Evolutionary conservation across 2,888 invertebrate genomes (phyloP).

Genomic region (Spatulosminthurus flaviceps): DNA sequence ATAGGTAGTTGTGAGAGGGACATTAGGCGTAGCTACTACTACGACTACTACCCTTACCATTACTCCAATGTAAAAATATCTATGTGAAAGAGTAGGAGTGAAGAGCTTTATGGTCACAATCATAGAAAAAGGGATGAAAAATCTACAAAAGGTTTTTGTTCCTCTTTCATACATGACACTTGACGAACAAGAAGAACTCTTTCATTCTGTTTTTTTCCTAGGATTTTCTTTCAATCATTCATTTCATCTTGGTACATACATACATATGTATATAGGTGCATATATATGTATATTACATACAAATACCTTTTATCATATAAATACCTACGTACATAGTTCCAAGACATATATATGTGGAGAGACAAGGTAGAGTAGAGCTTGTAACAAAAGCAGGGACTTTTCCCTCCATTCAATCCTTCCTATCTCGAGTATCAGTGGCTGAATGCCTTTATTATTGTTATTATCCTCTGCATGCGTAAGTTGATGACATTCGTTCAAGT

Average conservation of each 20-base stretch:
- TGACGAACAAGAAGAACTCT: conserved; percentile 50
- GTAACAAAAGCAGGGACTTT: neutral
- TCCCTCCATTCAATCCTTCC: neutral
- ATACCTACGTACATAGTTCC: too few species aligned
- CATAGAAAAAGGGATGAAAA: conserved; percentile 26
- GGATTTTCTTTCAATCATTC: conserved; percentile 34
- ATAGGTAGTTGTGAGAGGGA: neutral
- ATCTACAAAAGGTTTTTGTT: conserved; percentile 50
- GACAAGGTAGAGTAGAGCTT: too few species aligned
- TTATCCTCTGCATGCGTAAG: neutral
- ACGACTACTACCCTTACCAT: too few species aligned
- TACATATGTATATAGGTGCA: too few species aligned
- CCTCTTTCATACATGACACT: conserved; percentile 52
- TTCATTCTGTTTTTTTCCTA: conserved; percentile 45
- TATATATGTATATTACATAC: too few species aligned
- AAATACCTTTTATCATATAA: too few species aligned
- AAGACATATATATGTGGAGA: too few species aligned
- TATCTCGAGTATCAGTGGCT: neutral
- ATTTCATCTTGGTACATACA: neutral
- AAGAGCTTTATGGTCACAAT: conserved; percentile 11
- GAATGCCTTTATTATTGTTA: conserved; percentile 3
- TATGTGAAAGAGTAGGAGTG: neutral
- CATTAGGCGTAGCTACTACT: too few species aligned
- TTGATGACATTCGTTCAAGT: neutral
- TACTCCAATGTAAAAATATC: neutral